Evolutionary conservation across 2,888 invertebrate genomes (phyloP).

Genomic region (Stenodema calcarata): DNA sequence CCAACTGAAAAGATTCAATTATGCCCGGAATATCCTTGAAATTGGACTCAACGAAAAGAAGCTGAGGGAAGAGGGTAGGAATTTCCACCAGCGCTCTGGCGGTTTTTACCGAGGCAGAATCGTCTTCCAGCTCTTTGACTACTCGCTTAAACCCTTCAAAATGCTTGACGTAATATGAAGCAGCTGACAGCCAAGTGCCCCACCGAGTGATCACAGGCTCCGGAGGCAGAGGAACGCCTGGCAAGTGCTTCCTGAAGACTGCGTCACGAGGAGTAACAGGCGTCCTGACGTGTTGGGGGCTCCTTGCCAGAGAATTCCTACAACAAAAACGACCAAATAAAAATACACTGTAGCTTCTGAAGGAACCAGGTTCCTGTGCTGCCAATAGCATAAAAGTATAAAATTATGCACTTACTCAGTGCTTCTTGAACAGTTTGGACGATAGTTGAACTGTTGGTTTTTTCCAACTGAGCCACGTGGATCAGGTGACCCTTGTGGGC

Average conservation of each 20-base stretch:
- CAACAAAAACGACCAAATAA: too few relatives aligned
- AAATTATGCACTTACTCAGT: not conserved
- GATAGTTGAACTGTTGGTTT: conserved; percentile 4
- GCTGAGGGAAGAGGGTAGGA: too few relatives aligned
- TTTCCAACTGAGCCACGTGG: conserved; percentile 17
- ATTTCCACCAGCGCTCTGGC: not conserved
- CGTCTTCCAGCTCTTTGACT: not conserved
- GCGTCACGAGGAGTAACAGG: too few relatives aligned
- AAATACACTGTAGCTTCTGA: too few relatives aligned
- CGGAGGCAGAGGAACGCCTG: not conserved
- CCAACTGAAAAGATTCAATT: too few relatives aligned
- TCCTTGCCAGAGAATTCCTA: not conserved
- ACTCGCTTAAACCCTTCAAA: not conserved
- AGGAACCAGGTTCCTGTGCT: too few relatives aligned
- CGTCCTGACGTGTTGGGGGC: too few relatives aligned
- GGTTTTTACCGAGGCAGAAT: too few relatives aligned
- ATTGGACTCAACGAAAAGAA: too few relatives aligned
- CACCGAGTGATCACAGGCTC: not conserved
- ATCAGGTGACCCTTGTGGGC: not conserved
- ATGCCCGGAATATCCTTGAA: too few relatives aligned
- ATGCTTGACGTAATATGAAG: not conserved
- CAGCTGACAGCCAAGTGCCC: not conserved
- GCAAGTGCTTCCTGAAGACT: not conserved
- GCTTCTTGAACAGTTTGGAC: conserved; percentile 10
- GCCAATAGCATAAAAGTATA: not conserved